phyloP scores from a whole-genome alignment of 1,140 invertebrate species.

The Chlorops oryzae region DNA sequence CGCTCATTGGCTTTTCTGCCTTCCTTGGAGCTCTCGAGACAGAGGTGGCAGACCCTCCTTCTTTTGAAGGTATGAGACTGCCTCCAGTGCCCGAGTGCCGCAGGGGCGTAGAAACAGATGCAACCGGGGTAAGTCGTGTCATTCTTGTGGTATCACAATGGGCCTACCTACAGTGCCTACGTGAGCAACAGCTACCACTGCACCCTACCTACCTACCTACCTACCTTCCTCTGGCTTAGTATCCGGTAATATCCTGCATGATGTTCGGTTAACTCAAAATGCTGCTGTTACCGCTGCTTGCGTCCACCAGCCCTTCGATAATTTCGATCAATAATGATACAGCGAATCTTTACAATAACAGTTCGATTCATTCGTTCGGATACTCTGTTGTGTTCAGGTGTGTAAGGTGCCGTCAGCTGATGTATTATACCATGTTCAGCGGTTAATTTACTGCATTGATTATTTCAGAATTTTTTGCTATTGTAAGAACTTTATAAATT shows the following conservation, averaged over 20 bases:
- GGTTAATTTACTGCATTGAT: constrained; percentile 1
- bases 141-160: too few relatives aligned
- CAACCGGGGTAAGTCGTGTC: too few relatives aligned
- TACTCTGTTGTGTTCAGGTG: constrained; percentile 36
- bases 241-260: constrained; percentile 18
- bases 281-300: constrained; percentile 45
- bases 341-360: constrained; percentile 24
- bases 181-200: too few relatives aligned
- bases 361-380: constrained; percentile 31
- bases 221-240: constrained; percentile 26
- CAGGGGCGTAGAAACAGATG: too few relatives aligned
- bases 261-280: constrained; percentile 45
- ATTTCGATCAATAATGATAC: constrained; percentile 38
- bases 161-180: too few relatives aligned
- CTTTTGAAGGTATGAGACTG: too few relatives aligned
- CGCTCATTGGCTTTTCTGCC: too few relatives aligned
- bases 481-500: constrained; percentile 28
- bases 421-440: constrained; percentile 13
- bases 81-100: too few relatives aligned
- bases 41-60: too few relatives aligned
- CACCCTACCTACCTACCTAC: too few relatives aligned
- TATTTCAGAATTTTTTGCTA: constrained; percentile 28
- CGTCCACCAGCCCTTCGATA: constrained; percentile 46
- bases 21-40: too few relatives aligned
- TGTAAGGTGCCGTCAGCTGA: constrained; percentile 27